Evolutionary conservation across 2,888 invertebrate species (phyloP).

Genomic region (Eledona agricola): DNA sequence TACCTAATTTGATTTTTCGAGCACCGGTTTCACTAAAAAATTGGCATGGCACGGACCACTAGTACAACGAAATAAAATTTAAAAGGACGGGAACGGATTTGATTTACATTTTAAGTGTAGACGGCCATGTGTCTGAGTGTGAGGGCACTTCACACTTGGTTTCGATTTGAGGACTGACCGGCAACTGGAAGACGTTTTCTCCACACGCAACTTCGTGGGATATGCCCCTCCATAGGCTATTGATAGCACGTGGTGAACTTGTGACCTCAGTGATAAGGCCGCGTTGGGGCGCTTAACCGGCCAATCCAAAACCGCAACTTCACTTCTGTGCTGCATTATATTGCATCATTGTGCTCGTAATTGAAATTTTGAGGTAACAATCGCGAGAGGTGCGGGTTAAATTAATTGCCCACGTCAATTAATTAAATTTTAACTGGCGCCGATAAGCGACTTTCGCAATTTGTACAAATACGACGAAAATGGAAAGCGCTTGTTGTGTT

Average conservation of each 20-base stretch:
- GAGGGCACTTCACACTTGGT: constrained; percentile 15
- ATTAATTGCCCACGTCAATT: too few species aligned
- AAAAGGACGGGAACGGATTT: background rate
- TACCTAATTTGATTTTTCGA: constrained; percentile 3
- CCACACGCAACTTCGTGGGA: constrained; percentile 13
- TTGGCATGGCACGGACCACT: background rate
- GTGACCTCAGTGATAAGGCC: too few species aligned
- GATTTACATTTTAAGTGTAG: constrained; percentile 10
- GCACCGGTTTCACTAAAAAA: constrained; percentile 2
- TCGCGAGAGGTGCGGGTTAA: too few species aligned
- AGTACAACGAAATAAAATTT: constrained; percentile 1
- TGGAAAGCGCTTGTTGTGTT: too few species aligned
- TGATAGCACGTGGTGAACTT: constrained; percentile 30
- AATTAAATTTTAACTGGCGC: too few species aligned
- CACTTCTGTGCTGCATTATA: too few species aligned
- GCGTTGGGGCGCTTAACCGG: too few species aligned
- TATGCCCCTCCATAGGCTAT: constrained; percentile 14
- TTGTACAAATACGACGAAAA: too few species aligned
- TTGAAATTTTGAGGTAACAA: too few species aligned
- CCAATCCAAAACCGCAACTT: too few species aligned
- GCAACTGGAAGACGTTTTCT: constrained; percentile 13
- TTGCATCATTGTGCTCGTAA: too few species aligned
- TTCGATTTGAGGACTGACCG: constrained; percentile 21
- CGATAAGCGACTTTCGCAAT: too few species aligned
- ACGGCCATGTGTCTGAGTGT: constrained; percentile 24